These are phyloP conservation scores for Himalopsyche kuldschensis DNA, from an alignment of 2,888 invertebrate species.

Conservation along the genomic window DNA sequence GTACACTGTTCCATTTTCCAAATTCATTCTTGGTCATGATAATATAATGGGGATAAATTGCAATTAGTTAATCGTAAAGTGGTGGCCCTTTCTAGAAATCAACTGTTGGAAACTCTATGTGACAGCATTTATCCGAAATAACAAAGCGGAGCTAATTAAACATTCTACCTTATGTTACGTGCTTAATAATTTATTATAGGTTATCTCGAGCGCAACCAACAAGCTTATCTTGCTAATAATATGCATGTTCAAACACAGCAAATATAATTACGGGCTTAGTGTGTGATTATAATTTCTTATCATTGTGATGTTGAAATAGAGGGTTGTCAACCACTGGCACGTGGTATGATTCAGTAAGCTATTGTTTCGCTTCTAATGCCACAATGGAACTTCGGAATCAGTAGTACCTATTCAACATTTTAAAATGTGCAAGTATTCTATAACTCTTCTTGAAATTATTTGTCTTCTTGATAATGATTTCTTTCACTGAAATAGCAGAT, in stretches of 20 bases:
- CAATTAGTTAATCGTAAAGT: too few species aligned
- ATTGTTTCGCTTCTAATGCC: too few species aligned
- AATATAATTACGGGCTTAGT: constrained; percentile 24
- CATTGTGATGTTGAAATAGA: not conserved
- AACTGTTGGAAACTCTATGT: not conserved
- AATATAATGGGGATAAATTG: too few species aligned
- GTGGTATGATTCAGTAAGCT: not conserved
- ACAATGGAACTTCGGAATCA: too few species aligned
- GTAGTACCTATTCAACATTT: too few species aligned
- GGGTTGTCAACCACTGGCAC: not conserved
- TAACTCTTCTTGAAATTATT: too few species aligned
- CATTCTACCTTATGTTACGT: not conserved
- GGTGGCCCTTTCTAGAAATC: too few species aligned
- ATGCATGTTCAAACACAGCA: constrained; percentile 10
- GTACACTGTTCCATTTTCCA: too few species aligned
- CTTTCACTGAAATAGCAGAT: too few species aligned
- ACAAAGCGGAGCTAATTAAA: not conserved
- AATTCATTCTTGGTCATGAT: too few species aligned
- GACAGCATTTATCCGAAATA: not conserved
- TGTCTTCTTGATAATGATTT: too few species aligned
- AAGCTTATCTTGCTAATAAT: constrained; percentile 26
- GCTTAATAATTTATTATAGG: constrained; percentile 14
- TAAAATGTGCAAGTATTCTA: too few species aligned
- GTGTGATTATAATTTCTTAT: constrained; percentile 15
- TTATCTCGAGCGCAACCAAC: constrained; percentile 6